phyloP scores from a whole-genome alignment of 2,113 vertebrate species.

The Haemorhous mexicanus region DNA sequence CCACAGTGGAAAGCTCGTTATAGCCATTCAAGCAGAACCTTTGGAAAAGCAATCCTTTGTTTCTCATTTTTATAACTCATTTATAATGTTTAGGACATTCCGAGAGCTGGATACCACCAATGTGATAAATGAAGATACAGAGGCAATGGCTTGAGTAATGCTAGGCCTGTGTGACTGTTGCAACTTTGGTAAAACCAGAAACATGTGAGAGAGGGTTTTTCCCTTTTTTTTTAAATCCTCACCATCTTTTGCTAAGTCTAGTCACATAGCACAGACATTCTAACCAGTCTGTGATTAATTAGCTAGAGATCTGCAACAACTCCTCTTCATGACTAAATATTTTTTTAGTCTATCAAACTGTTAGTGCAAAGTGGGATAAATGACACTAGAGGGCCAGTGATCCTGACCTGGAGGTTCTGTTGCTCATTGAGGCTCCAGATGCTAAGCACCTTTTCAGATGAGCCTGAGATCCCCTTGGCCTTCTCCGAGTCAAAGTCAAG shows the following conservation, averaged over 20 bases:
- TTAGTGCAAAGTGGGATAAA: slow-evolving; percentile 77
- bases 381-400: slow-evolving; percentile 44
- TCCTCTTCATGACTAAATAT: slow-evolving; percentile 81
- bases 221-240: slow-evolving; percentile 18
- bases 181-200: slow-evolving; percentile 69
- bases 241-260: slow-evolving; percentile 53
- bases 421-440: slow-evolving; percentile 87
- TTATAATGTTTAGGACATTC: slow-evolving; percentile 56
- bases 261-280: slow-evolving; percentile 45
- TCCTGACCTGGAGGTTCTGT: slow-evolving; percentile 90
- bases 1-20: neutral
- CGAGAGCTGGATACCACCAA: neutral
- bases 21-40: slow-evolving; percentile 32
- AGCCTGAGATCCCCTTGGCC: slow-evolving; percentile 87
- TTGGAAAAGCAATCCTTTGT: slow-evolving; percentile 52
- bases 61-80: slow-evolving; percentile 57
- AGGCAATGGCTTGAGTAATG: slow-evolving; percentile 51
- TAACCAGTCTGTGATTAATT: slow-evolving; percentile 80
- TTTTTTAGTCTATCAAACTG: slow-evolving; percentile 81
- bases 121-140: slow-evolving; percentile 58
- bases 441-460: slow-evolving; percentile 85
- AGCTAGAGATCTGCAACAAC: slow-evolving; percentile 71
- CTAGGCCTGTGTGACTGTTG: slow-evolving; percentile 59
- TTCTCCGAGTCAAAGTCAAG: slow-evolving; percentile 86
- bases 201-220: slow-evolving; percentile 43